Evolutionary conservation across 2,113 vertebrate species (phyloP).

Genomic region (Colaptes auratus): DNA sequence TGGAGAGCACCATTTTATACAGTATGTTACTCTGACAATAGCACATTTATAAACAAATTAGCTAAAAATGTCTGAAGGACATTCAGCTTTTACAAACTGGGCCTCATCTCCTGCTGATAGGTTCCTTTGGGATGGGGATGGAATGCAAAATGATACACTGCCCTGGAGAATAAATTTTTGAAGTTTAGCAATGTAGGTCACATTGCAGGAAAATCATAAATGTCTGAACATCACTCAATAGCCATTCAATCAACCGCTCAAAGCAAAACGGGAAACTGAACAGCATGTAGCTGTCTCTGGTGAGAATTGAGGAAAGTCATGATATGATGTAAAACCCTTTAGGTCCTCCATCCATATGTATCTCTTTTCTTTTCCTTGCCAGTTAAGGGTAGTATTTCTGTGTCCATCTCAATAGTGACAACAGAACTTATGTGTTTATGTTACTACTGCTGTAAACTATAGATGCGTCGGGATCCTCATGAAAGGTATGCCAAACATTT

Average conservation of each 20-base stretch:
- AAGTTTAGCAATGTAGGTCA: conserved; percentile 73
- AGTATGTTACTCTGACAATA: conserved; percentile 64
- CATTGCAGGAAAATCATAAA: conserved; percentile 48
- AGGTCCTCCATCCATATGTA: neutral
- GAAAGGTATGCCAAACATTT: neutral
- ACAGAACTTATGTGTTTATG: neutral
- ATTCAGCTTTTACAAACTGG: conserved; percentile 73
- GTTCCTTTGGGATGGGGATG: conserved; percentile 59
- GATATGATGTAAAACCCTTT: neutral
- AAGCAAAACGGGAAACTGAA: conserved; percentile 40
- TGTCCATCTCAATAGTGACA: neutral
- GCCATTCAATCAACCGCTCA: conserved; percentile 46
- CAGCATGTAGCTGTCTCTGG: conserved; percentile 5
- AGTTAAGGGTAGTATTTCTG: neutral
- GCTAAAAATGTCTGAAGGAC: conserved; percentile 74
- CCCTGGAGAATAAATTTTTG: conserved; percentile 64
- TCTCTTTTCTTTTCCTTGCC: conserved; percentile 10
- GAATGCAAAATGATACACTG: conserved; percentile 50
- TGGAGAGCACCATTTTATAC: conserved; percentile 33
- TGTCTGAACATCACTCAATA: conserved; percentile 48
- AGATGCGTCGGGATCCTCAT: neutral
- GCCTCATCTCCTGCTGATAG: conserved; percentile 77
- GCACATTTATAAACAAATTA: conserved; percentile 79
- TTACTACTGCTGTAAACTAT: fast-evolving
- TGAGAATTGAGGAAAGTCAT: conserved; percentile 8